These are phyloP conservation scores for Gasterosteus aculeatus DNA, from an alignment of 2,113 vertebrate genomes.

Conservation along the genomic window DNA sequence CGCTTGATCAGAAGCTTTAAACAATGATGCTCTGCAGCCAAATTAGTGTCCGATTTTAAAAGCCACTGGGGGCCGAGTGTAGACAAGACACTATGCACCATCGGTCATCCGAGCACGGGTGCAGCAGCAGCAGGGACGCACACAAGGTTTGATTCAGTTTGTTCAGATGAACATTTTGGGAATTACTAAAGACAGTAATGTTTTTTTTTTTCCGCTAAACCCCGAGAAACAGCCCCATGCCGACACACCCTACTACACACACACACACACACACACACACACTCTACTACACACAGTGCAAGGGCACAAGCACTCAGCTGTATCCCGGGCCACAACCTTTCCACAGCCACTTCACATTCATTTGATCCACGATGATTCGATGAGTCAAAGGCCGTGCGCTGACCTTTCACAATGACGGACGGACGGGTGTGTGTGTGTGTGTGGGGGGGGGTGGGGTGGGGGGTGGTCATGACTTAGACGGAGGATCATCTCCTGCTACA, in stretches of 20 bases:
- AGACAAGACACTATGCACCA: no score
- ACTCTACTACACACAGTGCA: neutral
- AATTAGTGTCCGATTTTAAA: no score
- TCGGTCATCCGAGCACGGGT: no score
- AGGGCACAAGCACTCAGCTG: constrained; percentile 16
- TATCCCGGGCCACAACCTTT: constrained; percentile 59
- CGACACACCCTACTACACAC: neutral
- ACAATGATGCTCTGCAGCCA: no score
- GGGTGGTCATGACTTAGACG: constrained; percentile 44
- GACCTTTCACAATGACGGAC: constrained; percentile 67
- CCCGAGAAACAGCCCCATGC: neutral
- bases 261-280: constrained; percentile 7
- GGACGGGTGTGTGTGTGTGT: neutral
- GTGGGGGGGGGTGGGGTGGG: constrained; percentile 1
- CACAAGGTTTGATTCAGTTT: no score
- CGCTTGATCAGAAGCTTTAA: no score
- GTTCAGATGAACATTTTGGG: no score
- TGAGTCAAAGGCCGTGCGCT: constrained; percentile 58
- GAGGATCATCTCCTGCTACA: constrained; percentile 39
- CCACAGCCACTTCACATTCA: constrained; percentile 49
- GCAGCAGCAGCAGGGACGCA: no score
- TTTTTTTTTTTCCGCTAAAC: neutral
- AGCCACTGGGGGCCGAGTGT: no score
- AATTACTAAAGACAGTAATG: no score
- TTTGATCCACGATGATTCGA: constrained; percentile 63